Conservation (phyloP, 1,140 invertebrate genomes). For the Galendromus occidentalis region DNA sequence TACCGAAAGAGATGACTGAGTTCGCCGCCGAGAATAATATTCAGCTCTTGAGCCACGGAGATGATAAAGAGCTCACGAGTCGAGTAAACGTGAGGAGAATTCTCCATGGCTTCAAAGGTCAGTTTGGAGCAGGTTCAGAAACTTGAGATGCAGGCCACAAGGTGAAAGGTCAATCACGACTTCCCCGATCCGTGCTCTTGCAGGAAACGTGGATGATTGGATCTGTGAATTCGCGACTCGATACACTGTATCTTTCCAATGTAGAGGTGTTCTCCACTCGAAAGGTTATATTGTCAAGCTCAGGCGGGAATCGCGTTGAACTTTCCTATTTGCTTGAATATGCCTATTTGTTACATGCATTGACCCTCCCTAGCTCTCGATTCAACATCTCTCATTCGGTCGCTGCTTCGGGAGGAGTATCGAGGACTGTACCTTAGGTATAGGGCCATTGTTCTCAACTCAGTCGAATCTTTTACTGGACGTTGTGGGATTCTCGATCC, state of each 20-base stretch:
- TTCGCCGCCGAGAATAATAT: slow-evolving; percentile 78
- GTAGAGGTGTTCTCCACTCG: slow-evolving; percentile 1
- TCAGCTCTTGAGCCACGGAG: slow-evolving; percentile 81
- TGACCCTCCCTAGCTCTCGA: no score
- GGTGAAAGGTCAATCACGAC: neutral
- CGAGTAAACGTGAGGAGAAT: neutral
- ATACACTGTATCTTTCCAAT: slow-evolving; percentile 3
- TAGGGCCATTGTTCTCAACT: no score
- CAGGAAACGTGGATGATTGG: neutral
- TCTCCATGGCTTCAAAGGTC: neutral
- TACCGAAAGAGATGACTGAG: slow-evolving; percentile 63
- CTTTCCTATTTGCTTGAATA: no score
- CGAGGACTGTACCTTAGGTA: no score
- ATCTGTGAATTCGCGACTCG: neutral
- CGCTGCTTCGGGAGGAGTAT: slow-evolving; percentile 12
- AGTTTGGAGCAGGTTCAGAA: neutral
- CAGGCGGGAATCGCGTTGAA: neutral
- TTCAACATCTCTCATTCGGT: no score
- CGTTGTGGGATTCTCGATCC: no score
- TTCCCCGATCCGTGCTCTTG: no score
- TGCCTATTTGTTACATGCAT: no score
- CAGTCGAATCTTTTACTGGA: no score
- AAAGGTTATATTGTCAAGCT: neutral
- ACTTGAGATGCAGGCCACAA: neutral
- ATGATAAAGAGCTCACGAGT: slow-evolving; percentile 40